Evolutionary conservation across 2,113 vertebrate species (phyloP), one percentile per base, ranked within the genome.

Genomic region (Tupaia chinensis): DNA sequence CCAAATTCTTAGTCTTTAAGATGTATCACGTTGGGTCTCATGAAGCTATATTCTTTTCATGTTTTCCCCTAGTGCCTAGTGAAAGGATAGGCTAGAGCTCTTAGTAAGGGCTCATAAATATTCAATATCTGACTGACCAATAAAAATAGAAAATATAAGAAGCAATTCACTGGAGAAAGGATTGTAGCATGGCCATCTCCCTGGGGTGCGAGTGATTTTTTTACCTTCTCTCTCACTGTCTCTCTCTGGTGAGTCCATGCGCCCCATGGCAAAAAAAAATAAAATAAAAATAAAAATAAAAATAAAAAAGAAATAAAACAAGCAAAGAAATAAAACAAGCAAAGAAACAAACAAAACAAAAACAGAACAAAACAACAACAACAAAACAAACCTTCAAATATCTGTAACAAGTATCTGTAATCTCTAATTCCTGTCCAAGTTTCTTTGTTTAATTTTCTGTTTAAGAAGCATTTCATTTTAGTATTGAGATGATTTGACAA

Each of bases 381-480:
- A 3, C 3, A 44, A 44, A 44, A 44, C 3, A 44, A 44, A 3
- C 44, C 44, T 44, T 44, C 44, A 44, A 44, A 44, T 44, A 44
- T 44, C 44, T 44, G 44, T 44, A 44, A 44, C 44, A 74, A 91
- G 87, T 15, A 19, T 53, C 16, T 29, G 3, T 70, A 58, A n/a
- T 44, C 54, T 63, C 60, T 58, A 89, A 89, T 65, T 95, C 10
- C 69, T 84, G 60, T 14, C 34, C 77, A 88, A 53, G 1, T 34
- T 87, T 61, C 54, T 20, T 16, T 73, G n/a, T 29, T 61, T 44
- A 44, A 0, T 25, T 72, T 17, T 85, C 53, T 66, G 2, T 60
- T 61, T 80, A 32, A 44, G n/a, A 63, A 87, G 23, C 34, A 87
- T 88, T 91, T 87, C 6, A 88, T 73, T 32, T 91, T 84, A 34